Conservation (phyloP, 2,797 vertebrate genomes). For the Sebastes oblongus region DNA sequence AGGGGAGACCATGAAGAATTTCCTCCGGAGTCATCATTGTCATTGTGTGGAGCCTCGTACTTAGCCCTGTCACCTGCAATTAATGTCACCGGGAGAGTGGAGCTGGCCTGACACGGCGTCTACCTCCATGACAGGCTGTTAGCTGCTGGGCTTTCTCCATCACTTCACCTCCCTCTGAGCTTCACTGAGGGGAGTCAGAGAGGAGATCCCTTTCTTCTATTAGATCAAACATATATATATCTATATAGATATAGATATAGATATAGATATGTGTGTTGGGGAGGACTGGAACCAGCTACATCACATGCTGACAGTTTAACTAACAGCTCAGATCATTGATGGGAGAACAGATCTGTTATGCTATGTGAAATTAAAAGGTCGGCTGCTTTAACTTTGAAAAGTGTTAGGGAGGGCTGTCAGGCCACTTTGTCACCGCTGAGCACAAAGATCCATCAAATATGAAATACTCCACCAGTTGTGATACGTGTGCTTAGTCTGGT, state of each 20-base stretch:
- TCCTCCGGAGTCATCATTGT: constrained; percentile 72
- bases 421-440: background rate
- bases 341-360: background rate
- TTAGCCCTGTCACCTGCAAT: constrained; percentile 82
- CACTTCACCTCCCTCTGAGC: constrained; percentile 29
- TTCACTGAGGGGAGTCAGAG: constrained; percentile 32
- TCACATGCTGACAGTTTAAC: background rate
- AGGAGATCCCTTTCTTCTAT: background rate
- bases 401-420: background rate
- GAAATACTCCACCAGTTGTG: too few species aligned
- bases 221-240: background rate
- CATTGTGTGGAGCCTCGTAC: constrained; percentile 68
- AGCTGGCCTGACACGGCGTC: constrained; percentile 63
- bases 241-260: too few species aligned
- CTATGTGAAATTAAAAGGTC: background rate
- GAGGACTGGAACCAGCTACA: background rate
- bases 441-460: background rate
- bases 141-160: constrained; percentile 37
- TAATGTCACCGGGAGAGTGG: constrained; percentile 69
- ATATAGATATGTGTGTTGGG: background rate
- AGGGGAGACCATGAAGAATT: constrained; percentile 68
- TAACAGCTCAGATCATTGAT: background rate
- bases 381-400: background rate
- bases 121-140: constrained; percentile 68
- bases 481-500: too few species aligned